Conservation (phyloP, 2,113 vertebrate species). For the Hoplias malabaricus region DNA sequence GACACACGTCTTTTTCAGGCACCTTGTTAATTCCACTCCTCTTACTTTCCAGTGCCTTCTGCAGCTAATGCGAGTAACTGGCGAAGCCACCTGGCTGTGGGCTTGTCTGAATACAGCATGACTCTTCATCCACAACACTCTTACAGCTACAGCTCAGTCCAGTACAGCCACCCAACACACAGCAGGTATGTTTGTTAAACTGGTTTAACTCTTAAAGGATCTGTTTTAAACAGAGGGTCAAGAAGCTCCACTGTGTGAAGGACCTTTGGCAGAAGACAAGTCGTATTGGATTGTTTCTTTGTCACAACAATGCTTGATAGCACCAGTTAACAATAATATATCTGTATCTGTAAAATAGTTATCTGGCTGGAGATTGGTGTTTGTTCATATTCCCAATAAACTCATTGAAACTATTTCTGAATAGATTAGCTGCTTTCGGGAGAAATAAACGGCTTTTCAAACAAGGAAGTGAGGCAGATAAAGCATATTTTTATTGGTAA, state of each 20-base stretch:
- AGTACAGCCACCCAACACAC: conserved; percentile 79
- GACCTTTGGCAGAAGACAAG: background rate
- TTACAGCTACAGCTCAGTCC: conserved; percentile 76
- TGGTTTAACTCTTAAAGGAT: conserved; percentile 61
- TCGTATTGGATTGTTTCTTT: background rate
- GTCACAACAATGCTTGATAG: too few species aligned
- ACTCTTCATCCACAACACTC: conserved; percentile 67
- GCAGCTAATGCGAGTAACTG: conserved; percentile 80
- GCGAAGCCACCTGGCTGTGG: conserved; percentile 75
- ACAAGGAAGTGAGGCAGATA: background rate
- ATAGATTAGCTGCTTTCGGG: too few species aligned
- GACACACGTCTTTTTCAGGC: background rate
- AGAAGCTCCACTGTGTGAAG: conserved; percentile 31
- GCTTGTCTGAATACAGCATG: conserved; percentile 77
- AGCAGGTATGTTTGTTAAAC: conserved; percentile 78
- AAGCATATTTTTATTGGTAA: too few species aligned
- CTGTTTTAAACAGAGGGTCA: conserved; percentile 56
- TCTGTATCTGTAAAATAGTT: background rate
- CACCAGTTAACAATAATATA: background rate
- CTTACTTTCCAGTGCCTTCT: conserved; percentile 67
- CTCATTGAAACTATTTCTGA: too few species aligned
- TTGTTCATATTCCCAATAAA: too few species aligned
- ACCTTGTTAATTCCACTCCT: background rate
- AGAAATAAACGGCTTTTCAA: too few species aligned
- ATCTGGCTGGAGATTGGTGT: background rate